These are phyloP conservation scores for Nudaria mundana DNA, from an alignment of 2,888 invertebrate genomes.

Conservation along the genomic window DNA sequence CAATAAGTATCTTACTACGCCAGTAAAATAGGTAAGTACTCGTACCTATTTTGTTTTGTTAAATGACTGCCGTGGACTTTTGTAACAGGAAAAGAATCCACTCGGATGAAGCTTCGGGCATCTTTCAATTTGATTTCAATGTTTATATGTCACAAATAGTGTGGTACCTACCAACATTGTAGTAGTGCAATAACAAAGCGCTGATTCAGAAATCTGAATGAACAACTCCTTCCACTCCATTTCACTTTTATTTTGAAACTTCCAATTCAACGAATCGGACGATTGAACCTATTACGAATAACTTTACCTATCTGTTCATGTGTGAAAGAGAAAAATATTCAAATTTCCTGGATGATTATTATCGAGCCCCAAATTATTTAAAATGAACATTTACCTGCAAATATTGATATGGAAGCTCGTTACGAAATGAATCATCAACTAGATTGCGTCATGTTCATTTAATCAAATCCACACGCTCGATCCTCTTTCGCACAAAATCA, in stretches of 20 bases:
- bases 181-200: slow-evolving; percentile 46
- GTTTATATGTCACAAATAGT: too few relatives aligned
- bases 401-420: slow-evolving; percentile 13
- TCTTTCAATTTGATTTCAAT: too few relatives aligned
- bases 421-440: neutral
- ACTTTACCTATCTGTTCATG: slow-evolving; percentile 56
- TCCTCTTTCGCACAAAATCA: too few relatives aligned
- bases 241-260: slow-evolving; percentile 72
- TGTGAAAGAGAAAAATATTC: slow-evolving; percentile 55
- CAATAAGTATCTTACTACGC: too few relatives aligned
- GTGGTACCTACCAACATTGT: neutral
- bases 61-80: too few relatives aligned
- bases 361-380: slow-evolving; percentile 26
- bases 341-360: slow-evolving; percentile 27
- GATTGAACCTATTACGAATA: slow-evolving; percentile 67
- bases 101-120: too few relatives aligned
- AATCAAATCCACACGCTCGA: too few relatives aligned
- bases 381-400: too few relatives aligned
- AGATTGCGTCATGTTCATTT: too few relatives aligned
- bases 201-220: slow-evolving; percentile 61
- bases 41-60: too few relatives aligned
- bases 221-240: slow-evolving; percentile 66
- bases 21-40: too few relatives aligned
- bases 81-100: too few relatives aligned
- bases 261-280: slow-evolving; percentile 63